Evolutionary conservation across 2,113 vertebrate genomes (phyloP).

Genomic region (Chamaetylas fuelleborni): DNA sequence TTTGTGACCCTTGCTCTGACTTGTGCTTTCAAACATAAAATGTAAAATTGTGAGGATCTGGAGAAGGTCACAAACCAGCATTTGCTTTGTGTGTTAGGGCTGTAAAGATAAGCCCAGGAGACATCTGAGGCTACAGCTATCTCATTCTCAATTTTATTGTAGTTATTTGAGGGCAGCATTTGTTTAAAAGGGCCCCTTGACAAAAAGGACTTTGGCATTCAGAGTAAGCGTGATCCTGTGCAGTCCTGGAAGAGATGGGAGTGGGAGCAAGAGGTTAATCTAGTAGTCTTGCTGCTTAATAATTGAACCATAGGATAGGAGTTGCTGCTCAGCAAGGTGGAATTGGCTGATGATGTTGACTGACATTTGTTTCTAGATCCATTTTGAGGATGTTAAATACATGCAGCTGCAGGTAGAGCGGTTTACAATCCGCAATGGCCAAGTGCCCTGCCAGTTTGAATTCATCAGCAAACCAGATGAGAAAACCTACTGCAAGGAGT

Average conservation of each 20-base stretch:
- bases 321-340: neutral
- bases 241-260: neutral
- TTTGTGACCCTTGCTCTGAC: neutral
- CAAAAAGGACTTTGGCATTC: neutral
- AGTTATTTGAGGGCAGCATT: neutral
- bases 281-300: neutral
- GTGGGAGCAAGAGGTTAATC: neutral
- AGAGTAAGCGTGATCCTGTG: neutral
- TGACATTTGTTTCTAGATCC: slow-evolving; percentile 77
- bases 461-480: slow-evolving; percentile 94
- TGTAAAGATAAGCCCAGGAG: neutral
- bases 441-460: slow-evolving; percentile 93
- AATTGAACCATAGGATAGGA: neutral
- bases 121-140: neutral
- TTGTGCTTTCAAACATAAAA: neutral
- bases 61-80: neutral
- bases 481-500: slow-evolving; percentile 86
- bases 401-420: slow-evolving; percentile 87
- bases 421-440: slow-evolving; percentile 86
- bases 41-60: neutral
- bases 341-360: neutral
- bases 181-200: neutral
- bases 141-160: neutral
- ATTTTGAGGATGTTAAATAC: slow-evolving; percentile 90
- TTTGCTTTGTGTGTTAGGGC: neutral